These are phyloP conservation scores for Prionailurus bengalensis DNA, from an alignment of 2,113 vertebrate species.

Conservation along the genomic window DNA sequence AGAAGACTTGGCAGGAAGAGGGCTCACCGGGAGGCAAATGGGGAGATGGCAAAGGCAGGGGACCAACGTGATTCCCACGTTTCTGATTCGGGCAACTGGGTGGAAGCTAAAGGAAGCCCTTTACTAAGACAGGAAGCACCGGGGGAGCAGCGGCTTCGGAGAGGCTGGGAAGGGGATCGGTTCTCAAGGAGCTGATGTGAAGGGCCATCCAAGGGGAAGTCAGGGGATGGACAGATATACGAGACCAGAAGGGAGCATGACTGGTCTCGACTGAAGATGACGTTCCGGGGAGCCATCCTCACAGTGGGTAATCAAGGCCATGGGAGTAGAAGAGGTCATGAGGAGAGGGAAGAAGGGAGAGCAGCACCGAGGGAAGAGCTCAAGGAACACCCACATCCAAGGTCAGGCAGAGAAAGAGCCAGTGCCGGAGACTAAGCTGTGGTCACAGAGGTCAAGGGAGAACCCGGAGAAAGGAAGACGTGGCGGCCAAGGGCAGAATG, in stretches of 20 bases:
- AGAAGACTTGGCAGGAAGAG: background rate
- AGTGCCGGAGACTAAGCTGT: accelerated
- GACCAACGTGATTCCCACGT: accelerated
- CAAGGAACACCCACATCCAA: background rate
- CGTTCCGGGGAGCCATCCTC: background rate
- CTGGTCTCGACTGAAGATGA: accelerated
- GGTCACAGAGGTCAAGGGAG: background rate
- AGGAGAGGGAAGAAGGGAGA: background rate
- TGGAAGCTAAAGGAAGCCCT: accelerated
- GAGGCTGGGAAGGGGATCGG: accelerated
- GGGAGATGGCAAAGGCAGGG: accelerated
- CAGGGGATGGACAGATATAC: accelerated
- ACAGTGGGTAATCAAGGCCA: accelerated
- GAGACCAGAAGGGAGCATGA: background rate
- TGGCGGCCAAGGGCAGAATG: background rate
- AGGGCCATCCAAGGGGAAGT: background rate
- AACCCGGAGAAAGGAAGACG: background rate
- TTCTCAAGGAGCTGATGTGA: accelerated
- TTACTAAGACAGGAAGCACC: background rate
- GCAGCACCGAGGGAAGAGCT: background rate
- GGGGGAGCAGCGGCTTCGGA: background rate
- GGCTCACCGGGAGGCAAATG: accelerated
- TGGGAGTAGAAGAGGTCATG: background rate
- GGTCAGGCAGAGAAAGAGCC: background rate
- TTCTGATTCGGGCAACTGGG: accelerated